Evolutionary conservation across 2,888 invertebrate species (phyloP).

Genomic region (Drosophila ustulata): DNA sequence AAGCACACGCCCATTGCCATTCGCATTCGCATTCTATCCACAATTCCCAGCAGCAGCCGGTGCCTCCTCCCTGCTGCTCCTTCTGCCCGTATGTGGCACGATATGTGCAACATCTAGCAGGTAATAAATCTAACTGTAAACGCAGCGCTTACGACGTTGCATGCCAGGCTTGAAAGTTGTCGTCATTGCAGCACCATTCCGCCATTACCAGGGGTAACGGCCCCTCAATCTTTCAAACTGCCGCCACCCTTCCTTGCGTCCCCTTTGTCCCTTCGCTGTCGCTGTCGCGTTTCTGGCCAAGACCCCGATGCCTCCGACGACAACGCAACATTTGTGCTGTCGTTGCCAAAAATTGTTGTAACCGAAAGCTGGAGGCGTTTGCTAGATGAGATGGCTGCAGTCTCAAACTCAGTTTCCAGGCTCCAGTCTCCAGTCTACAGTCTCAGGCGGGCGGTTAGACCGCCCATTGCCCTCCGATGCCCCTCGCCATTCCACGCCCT

Average conservation of each 20-base stretch:
- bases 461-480: background rate
- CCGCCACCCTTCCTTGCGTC: background rate
- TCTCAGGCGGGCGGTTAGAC: slow-evolving; percentile 3
- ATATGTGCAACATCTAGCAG: slow-evolving; percentile 80
- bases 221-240: slow-evolving; percentile 25
- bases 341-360: slow-evolving; percentile 72
- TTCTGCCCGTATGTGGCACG: slow-evolving; percentile 33
- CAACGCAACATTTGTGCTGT: slow-evolving; percentile 71
- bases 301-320: slow-evolving; percentile 31
- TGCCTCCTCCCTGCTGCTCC: background rate
- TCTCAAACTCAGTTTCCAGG: background rate
- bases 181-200: slow-evolving; percentile 65
- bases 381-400: slow-evolving; percentile 28
- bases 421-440: slow-evolving; percentile 12
- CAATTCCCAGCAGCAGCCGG: slow-evolving; percentile 17
- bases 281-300: slow-evolving; percentile 40
- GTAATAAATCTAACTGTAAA: slow-evolving; percentile 80
- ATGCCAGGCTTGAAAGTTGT: slow-evolving; percentile 73
- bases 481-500: background rate
- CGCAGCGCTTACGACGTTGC: slow-evolving; percentile 77
- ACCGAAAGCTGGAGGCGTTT: slow-evolving; percentile 50
- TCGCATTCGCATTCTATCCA: slow-evolving; percentile 27
- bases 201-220: slow-evolving; percentile 38
- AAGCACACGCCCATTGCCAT: slow-evolving; percentile 42
- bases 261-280: background rate